phyloP scores from a whole-genome alignment of 23 tunicate species.

The Trididemnum nubilum region DNA sequence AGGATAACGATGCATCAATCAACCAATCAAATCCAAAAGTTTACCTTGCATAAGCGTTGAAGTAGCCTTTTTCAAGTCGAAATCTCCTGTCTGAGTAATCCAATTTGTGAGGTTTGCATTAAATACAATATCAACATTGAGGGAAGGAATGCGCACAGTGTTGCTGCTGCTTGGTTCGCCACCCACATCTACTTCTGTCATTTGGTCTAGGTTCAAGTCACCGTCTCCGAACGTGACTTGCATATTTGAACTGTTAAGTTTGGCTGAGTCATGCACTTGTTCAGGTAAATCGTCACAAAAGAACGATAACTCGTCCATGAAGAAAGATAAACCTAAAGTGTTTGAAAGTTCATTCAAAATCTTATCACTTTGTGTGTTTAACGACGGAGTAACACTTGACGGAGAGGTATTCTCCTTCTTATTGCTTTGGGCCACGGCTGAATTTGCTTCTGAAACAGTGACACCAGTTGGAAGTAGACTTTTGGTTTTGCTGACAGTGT shows the following conservation, averaged over 20 bases:
- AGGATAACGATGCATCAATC: too few species aligned
- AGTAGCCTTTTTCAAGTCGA: constrained; percentile 8
- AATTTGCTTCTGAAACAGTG: background rate
- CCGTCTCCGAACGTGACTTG: constrained; percentile 1
- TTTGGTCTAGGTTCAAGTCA: background rate
- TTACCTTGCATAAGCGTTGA: background rate
- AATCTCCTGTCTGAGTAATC: background rate
- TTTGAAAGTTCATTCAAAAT: background rate
- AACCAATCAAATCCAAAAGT: too few species aligned
- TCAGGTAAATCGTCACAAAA: background rate
- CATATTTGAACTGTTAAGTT: background rate
- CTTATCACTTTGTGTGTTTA: background rate
- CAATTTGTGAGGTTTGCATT: background rate
- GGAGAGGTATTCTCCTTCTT: too few species aligned
- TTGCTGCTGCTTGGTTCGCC: background rate
- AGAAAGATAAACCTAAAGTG: background rate
- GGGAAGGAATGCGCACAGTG: background rate
- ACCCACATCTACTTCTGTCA: background rate
- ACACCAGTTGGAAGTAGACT: background rate
- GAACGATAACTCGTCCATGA: background rate
- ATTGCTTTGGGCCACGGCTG: background rate
- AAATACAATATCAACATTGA: background rate
- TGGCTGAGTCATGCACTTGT: background rate
- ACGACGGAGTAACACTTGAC: too few species aligned
- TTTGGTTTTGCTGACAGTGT: background rate